Percentiles rank a stretch among this genome's conserved stretches.
phyloP scores from a whole-genome alignment of 1,140 invertebrate species.

The Drosophila carrolli region DNA sequence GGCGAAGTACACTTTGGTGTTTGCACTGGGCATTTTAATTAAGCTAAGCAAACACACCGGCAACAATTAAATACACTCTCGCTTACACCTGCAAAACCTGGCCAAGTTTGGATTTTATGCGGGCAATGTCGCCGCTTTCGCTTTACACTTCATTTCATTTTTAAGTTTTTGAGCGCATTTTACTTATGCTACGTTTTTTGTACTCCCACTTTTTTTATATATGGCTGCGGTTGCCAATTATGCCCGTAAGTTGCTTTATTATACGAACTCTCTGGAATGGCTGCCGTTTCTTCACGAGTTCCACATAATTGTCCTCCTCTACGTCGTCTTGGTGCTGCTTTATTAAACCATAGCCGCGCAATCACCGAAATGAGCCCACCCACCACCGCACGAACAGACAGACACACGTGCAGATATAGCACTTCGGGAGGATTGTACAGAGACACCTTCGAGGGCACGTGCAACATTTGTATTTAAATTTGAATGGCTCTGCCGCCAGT shows the following conservation, averaged over 20 bases:
- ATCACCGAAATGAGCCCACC: constrained; percentile 73
- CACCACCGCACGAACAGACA: constrained; percentile 17
- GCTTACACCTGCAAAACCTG: constrained; percentile 5
- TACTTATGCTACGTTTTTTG: constrained; percentile 53
- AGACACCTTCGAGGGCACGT: constrained; percentile 65
- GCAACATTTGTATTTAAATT: constrained; percentile 83
- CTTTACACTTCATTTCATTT: constrained; percentile 76
- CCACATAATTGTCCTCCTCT: constrained; percentile 44
- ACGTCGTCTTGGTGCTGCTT: constrained; percentile 69
- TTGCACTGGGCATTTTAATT: constrained; percentile 70
- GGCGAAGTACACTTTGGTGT: constrained; percentile 39
- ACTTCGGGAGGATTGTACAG: constrained; percentile 24
- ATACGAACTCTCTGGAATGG: constrained; percentile 48
- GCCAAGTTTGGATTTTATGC: constrained; percentile 3
- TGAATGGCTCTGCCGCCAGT: constrained; percentile 62
- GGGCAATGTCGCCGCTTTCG: constrained; percentile 18
- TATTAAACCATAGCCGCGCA: constrained; percentile 77
- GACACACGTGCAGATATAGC: constrained; percentile 20
- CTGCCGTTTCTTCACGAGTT: constrained; percentile 55
- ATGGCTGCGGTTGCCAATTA: constrained; percentile 68
- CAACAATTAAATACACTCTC: constrained; percentile 41
- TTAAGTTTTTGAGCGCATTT: constrained; percentile 46
- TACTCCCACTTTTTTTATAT: constrained; percentile 26
- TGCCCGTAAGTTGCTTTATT: constrained; percentile 76
- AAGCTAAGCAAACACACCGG: constrained; percentile 65